Percentiles rank a stretch among this genome's conserved stretches.
phyloP scores from a whole-genome alignment of 1,140 invertebrate genomes.

The Drosophila santomea region DNA sequence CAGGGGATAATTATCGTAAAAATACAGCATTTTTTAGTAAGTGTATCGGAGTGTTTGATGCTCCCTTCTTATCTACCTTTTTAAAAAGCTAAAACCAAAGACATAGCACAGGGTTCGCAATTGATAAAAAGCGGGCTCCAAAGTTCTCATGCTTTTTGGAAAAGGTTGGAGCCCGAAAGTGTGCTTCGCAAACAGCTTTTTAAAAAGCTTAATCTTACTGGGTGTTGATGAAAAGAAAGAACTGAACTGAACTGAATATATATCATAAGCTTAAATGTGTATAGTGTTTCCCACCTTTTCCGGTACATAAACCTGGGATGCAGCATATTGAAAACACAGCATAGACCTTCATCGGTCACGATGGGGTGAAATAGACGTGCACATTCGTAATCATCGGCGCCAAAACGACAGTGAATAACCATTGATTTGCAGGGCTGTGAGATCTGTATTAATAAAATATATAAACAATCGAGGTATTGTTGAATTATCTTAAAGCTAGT shows the following conservation, averaged over 20 bases:
- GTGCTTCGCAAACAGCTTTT: neutral
- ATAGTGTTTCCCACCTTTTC: constrained; percentile 47
- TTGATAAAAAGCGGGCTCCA: neutral
- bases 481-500: neutral
- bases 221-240: neutral
- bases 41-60: too few species aligned
- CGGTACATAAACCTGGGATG: constrained; percentile 88
- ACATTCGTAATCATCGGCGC: constrained; percentile 87
- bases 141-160: neutral
- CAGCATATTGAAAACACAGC: constrained; percentile 92
- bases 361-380: constrained; percentile 89
- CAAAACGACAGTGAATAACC: constrained; percentile 89
- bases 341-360: constrained; percentile 92
- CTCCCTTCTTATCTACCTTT: too few species aligned
- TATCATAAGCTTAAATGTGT: too few species aligned
- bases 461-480: too few species aligned
- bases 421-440: constrained; percentile 90
- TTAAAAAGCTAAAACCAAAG: neutral
- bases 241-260: too few species aligned
- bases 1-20: neutral
- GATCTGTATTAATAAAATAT: constrained; percentile 32
- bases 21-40: neutral
- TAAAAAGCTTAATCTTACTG: neutral
- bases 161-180: neutral
- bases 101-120: neutral